Evolutionary conservation across 1,140 invertebrate species (phyloP), one percentile per base, ranked within the genome.

Genomic region (Leptinotarsa lineolata): DNA sequence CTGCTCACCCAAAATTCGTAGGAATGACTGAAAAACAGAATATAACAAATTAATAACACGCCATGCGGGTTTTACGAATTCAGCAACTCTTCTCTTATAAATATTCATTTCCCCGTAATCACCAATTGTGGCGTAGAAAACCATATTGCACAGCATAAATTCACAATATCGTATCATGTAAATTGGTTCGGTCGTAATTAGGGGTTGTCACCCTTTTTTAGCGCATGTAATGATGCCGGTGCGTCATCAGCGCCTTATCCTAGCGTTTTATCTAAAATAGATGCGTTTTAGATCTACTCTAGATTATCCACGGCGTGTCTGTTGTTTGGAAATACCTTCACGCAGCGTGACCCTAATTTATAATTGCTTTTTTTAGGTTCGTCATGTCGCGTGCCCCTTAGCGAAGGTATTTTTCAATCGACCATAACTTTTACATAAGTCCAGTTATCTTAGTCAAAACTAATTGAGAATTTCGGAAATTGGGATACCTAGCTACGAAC

Each of bases 131-230:
- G 60, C 13, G 48, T 54, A 39, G 54, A 73, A 65, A 64, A 70
- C 76, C 76, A 77, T 77, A 77, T 75, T 77, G 76, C 74, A 77
- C 76, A 73, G 75, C 68, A 73, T 72, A 77, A 74, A 73, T 75
- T 75, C 69, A 77, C 72, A 74, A 68, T 72, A 74, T 74, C 72
- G 73, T 61, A 72, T 72, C 46, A 77, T 77, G 74, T 70, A 45
- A 72, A 73, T 77, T 73, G 68, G 75, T 75, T 75, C 75, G 74
- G 60, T 67, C 13, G 60, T 75, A 77, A 77, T 77, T 75, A 74
- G 48, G 69, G 72, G n/a, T 70, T 58, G 39, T 46, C 48, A 18
- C 67, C 24, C 45, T 39, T 66, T 58, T 73, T 72, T 64, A 73
- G 54, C 65, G 39, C 68, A 70, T 73, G 63, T 67, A 73, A 73